Base-by-base conservation (phyloP, 2,797 vertebrate genomes). In the Phaenicophaeus curvirostris region DNA sequence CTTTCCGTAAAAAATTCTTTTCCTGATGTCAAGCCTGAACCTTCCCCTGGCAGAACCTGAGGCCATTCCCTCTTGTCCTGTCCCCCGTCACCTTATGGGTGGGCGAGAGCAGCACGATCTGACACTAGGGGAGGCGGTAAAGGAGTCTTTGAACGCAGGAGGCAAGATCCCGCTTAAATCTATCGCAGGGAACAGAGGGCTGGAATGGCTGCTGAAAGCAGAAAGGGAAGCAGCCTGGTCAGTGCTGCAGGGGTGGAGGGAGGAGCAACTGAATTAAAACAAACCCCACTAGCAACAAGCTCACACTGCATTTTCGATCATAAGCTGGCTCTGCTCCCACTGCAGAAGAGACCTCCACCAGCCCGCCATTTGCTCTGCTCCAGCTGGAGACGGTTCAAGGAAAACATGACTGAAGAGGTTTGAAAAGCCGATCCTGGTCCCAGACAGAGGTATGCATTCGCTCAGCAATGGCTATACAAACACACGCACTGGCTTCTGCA, bases 231-330 rank as follows among this genome's bases (percentile, higher is more conserved):
- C 16, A 55, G 35, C 8, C 25, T 11, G 6, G n/a, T 41, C 24
- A 1, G 0, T 31, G 51, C 35, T 51, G 58, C 44, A 84, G 35
- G 24, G 30, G 12, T 14, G 27, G 20, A 78, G 15, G 6, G 5
- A 6, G 27, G 9, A 81, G 20, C 67, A 46, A 35, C 33, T 8
- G 14, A 58, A 66, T 31, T 51, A 37, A 74, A 94, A n/a, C 27
- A 59, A 62, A 48, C 5, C 17, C 24, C 1, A 0, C 31, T 69
- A 62, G 31, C 1, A 7, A 28, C 3, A 48, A 92, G 50, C 58
- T 88, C 58, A 53, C 42, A 13, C 9, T 4, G 0, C 4, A 0
- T 31, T 63, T 54, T 24, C 11, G 0, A 15, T 27, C 8, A 0
- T 5, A 48, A 84, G 13, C 41, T 85, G 63, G 87, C 92, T 48